phyloP scores from a whole-genome alignment of 2,888 invertebrate genomes.

The Rhingia rostrata region DNA sequence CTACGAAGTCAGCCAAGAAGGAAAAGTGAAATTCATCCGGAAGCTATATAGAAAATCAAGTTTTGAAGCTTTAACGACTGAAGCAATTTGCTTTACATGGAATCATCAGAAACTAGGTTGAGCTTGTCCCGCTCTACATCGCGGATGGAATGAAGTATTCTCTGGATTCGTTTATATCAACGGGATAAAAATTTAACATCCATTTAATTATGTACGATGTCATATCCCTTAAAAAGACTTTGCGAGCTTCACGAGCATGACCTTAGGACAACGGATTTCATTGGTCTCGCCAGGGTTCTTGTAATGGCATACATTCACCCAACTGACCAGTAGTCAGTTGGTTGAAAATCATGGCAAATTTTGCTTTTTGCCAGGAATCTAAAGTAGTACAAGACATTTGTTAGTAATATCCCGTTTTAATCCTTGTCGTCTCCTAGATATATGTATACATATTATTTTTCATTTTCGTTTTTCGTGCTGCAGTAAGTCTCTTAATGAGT shows the following conservation, averaged over 20 bases:
- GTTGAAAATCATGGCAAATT: too few relatives aligned
- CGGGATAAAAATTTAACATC: constrained; percentile 63
- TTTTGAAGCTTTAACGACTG: constrained; percentile 69
- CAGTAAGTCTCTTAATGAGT: constrained; percentile 63
- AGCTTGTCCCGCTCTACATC: not conserved
- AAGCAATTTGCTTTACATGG: constrained; percentile 65
- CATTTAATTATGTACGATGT: constrained; percentile 67
- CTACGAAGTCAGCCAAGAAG: constrained; percentile 15
- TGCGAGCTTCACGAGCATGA: constrained; percentile 25
- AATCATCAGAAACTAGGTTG: constrained; percentile 58
- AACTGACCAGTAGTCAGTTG: constrained; percentile 62
- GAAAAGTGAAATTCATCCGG: constrained; percentile 60
- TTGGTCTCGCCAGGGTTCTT: constrained; percentile 54
- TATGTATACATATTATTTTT: not conserved
- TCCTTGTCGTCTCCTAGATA: constrained; percentile 14
- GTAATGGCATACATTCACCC: constrained; percentile 62
- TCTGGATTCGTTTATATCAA: constrained; percentile 12
- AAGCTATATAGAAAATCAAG: constrained; percentile 71
- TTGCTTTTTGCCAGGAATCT: constrained; percentile 22
- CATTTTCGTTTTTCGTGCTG: constrained; percentile 9
- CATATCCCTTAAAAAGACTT: constrained; percentile 52
- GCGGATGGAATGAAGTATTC: constrained; percentile 1
- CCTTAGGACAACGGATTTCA: constrained; percentile 60
- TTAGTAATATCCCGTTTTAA: constrained; percentile 60
- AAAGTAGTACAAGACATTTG: constrained; percentile 71